These are phyloP conservation scores for Rousettus madagascariensis DNA, from an alignment of 2,797 vertebrate genomes.

Conservation along the genomic window DNA sequence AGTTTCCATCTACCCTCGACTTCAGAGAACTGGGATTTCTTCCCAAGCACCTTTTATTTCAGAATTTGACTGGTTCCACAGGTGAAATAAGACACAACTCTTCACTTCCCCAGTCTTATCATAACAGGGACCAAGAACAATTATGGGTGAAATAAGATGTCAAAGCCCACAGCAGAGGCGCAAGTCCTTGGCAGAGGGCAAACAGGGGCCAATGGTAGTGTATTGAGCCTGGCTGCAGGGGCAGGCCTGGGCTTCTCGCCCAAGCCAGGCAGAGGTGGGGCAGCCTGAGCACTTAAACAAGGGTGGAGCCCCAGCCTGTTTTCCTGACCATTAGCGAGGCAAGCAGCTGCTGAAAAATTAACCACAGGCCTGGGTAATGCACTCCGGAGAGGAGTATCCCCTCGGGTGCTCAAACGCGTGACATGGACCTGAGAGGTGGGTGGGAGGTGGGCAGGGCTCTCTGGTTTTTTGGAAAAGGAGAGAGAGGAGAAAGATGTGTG, in stretches of 20 bases:
- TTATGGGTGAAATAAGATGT: background rate
- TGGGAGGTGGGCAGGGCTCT: background rate
- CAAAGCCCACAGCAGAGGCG: background rate
- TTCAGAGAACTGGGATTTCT: background rate
- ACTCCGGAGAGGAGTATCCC: background rate
- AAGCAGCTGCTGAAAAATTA: conserved; percentile 1
- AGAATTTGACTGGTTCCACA: background rate
- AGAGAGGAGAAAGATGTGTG: background rate
- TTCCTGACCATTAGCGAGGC: conserved; percentile 32
- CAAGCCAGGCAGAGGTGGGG: background rate
- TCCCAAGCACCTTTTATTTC: background rate
- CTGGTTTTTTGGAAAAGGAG: background rate
- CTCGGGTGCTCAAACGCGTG: background rate
- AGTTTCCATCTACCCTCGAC: background rate
- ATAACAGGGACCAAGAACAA: background rate
- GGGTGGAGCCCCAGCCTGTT: background rate
- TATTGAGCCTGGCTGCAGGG: background rate
- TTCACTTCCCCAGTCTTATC: background rate
- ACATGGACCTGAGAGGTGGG: accelerated
- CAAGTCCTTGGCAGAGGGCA: background rate
- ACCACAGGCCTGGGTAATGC: background rate
- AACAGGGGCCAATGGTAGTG: accelerated
- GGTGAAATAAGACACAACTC: background rate
- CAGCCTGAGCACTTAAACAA: background rate
- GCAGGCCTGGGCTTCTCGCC: background rate